Evolutionary conservation across 2,888 invertebrate genomes (phyloP).

Genomic region (Polydrusus pterygomalis): DNA sequence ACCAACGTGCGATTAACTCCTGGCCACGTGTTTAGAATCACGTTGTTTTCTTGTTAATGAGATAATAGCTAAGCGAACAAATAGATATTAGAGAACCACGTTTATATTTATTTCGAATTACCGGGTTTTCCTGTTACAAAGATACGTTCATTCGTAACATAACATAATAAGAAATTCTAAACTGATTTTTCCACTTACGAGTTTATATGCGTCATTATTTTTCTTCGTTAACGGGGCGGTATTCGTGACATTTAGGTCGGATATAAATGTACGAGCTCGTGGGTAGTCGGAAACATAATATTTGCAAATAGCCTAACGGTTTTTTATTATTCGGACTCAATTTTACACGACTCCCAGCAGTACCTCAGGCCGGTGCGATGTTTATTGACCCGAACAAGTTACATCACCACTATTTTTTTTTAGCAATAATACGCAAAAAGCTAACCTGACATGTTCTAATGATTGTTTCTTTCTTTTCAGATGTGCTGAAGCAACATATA

Average conservation of each 20-base stretch:
- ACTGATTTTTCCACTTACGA: neutral
- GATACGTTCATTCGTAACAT: neutral
- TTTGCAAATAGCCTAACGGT: conserved; percentile 38
- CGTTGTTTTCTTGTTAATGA: conserved; percentile 56
- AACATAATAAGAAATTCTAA: neutral
- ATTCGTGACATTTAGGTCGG: conserved; percentile 11
- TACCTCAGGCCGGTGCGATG: conserved; percentile 43
- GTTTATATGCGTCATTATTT: neutral
- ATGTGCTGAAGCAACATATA: conserved; percentile 79
- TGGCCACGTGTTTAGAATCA: conserved; percentile 59
- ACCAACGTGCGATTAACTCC: conserved; percentile 45
- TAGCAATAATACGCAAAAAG: conserved; percentile 34
- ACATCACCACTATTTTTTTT: conserved; percentile 51
- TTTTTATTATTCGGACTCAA: conserved; percentile 40
- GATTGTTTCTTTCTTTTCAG: conserved; percentile 64
- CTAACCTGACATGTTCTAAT: conserved; percentile 11
- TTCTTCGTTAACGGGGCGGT: neutral
- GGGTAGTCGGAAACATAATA: conserved; percentile 18
- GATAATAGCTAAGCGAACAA: conserved; percentile 42
- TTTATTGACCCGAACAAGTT: conserved; percentile 52
- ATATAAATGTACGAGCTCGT: conserved; percentile 17
- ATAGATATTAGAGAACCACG: conserved; percentile 32
- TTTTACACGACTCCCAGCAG: conserved; percentile 34
- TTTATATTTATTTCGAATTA: conserved; percentile 29
- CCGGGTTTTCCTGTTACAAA: conserved; percentile 31